phyloP scores from a whole-genome alignment of 2,797 vertebrate genomes.

The Acanthurus leucopareius region DNA sequence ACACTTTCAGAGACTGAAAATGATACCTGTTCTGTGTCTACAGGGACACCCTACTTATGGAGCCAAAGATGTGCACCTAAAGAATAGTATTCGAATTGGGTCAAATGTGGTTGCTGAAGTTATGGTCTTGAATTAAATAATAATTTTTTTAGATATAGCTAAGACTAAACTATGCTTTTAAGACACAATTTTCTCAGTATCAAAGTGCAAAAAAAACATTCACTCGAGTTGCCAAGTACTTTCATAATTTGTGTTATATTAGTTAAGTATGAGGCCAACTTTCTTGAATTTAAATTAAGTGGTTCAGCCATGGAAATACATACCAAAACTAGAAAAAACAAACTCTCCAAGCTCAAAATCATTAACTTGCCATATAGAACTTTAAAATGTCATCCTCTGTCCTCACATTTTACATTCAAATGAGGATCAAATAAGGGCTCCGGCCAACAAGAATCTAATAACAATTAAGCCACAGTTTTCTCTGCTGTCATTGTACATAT shows the following conservation, averaged over 20 bases:
- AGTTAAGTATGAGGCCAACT: neutral
- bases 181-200: neutral
- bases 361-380: neutral
- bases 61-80: neutral
- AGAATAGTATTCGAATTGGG: neutral
- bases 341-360: no score
- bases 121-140: neutral
- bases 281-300: neutral
- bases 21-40: neutral
- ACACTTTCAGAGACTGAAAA: neutral
- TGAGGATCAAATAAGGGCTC: neutral
- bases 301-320: neutral
- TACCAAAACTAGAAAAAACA: neutral
- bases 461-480: no score
- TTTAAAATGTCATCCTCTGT: neutral
- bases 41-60: neutral
- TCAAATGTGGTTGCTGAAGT: no score
- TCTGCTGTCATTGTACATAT: neutral
- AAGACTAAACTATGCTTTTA: neutral
- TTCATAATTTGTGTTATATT: neutral
- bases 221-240: neutral
- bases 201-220: neutral
- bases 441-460: neutral
- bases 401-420: neutral
- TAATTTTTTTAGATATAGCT: neutral